These are phyloP conservation scores for Acromyrmex echinatior DNA, from an alignment of 1,140 invertebrate genomes.

Conservation along the genomic window DNA sequence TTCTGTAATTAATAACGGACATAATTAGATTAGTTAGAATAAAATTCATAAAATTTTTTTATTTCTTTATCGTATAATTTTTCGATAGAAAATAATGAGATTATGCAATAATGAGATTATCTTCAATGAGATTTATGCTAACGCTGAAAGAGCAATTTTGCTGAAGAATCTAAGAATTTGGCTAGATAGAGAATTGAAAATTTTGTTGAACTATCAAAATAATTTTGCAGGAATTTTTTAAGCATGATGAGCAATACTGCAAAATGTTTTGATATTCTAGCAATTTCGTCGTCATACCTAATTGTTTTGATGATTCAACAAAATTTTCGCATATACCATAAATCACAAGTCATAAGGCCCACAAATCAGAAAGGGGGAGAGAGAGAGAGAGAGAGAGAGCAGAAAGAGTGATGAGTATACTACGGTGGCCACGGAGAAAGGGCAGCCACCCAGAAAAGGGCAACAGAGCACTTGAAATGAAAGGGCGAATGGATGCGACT, in stretches of 20 bases:
- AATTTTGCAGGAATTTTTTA: too few relatives aligned
- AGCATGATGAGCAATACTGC: too few relatives aligned
- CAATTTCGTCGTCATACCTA: too few relatives aligned
- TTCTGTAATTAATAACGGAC: neutral
- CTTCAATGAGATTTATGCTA: neutral
- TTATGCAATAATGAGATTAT: too few relatives aligned
- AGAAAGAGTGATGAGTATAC: conserved; percentile 76
- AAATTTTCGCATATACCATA: conserved; percentile 81
- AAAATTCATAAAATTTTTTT: neutral
- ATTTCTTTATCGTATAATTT: neutral
- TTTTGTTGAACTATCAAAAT: too few relatives aligned
- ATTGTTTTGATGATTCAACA: too few relatives aligned
- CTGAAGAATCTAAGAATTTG: too few relatives aligned
- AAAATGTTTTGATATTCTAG: too few relatives aligned
- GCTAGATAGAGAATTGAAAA: too few relatives aligned
- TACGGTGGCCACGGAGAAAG: conserved; percentile 77
- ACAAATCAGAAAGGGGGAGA: neutral
- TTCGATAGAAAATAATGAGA: neutral
- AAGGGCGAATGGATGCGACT: conserved; percentile 85
- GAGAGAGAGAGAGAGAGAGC: neutral
- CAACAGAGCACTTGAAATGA: conserved; percentile 83
- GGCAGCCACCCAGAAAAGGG: conserved; percentile 82
- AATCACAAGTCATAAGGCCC: conserved; percentile 75
- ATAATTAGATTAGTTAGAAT: neutral
- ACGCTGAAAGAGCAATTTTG: too few relatives aligned